These are phyloP conservation scores for Hystrix cristata DNA, from an alignment of 2,113 vertebrate genomes.

Conservation along the genomic window DNA sequence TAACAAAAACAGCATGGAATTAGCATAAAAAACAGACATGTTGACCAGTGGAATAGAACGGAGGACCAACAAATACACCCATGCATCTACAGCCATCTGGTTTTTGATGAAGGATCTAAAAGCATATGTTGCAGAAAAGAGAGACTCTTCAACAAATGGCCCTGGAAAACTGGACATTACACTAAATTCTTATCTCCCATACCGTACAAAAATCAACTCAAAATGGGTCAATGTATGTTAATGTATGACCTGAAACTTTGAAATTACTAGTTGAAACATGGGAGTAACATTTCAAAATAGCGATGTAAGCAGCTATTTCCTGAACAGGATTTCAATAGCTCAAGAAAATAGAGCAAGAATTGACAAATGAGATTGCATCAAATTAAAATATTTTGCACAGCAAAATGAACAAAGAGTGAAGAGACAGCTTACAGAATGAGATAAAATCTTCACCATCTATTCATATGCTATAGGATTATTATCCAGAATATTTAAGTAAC, in stretches of 20 bases:
- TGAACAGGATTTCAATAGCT: not conserved
- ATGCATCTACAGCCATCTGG: not conserved
- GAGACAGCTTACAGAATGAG: not conserved
- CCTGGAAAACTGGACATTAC: not conserved
- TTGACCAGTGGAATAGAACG: not conserved
- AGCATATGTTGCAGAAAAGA: not conserved
- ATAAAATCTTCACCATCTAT: not conserved
- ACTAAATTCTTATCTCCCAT: not conserved
- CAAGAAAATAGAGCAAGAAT: not conserved
- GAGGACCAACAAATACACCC: not conserved
- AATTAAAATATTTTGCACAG: not conserved
- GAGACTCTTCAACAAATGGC: not conserved
- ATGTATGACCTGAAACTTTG: not conserved
- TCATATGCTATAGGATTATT: not conserved
- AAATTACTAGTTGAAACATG: not conserved
- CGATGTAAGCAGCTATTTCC: not conserved
- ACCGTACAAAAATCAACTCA: not conserved
- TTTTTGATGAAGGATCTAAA: not conserved
- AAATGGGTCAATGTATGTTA: not conserved
- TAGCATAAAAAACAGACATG: not conserved
- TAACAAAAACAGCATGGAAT: not conserved
- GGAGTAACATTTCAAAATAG: not conserved
- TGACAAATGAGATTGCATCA: not conserved
- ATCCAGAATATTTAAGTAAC: not conserved
- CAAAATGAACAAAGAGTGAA: not conserved